These are phyloP conservation scores for Hypocryptadius cinnamomeus DNA, from an alignment of 2,113 vertebrate species.

Conservation along the genomic window DNA sequence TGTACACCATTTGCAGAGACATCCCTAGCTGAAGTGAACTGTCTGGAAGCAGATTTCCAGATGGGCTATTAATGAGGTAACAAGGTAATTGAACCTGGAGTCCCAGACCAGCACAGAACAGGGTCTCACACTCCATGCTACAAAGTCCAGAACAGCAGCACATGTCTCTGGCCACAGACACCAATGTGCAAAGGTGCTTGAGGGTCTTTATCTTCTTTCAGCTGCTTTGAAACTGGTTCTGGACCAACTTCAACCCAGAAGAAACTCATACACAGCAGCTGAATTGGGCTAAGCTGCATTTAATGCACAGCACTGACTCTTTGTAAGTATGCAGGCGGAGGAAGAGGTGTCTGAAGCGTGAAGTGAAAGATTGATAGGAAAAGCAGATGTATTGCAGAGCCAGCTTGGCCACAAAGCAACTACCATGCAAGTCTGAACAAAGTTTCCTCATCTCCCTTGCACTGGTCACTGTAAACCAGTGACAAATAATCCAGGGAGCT, in stretches of 20 bases:
- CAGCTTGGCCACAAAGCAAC: not conserved
- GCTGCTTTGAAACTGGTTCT: constrained; percentile 8
- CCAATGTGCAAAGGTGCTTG: not conserved
- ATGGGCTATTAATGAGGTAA: not conserved
- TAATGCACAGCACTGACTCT: not conserved
- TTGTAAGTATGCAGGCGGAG: not conserved
- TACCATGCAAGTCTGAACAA: not conserved
- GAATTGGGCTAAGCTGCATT: not conserved
- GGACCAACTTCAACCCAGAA: not conserved
- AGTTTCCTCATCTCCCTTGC: not conserved
- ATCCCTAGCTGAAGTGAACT: not conserved
- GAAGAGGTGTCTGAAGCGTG: not conserved
- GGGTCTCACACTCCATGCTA: not conserved
- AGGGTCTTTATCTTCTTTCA: constrained; percentile 7
- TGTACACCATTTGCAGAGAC: not conserved
- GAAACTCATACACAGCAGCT: not conserved
- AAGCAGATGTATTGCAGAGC: not conserved
- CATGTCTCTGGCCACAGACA: not conserved
- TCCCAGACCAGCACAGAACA: not conserved
- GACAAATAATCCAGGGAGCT: not conserved
- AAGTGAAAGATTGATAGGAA: not conserved
- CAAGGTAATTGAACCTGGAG: not conserved
- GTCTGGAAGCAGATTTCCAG: not conserved
- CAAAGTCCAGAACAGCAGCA: not conserved
- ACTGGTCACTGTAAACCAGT: not conserved